A percentile compares a stretch with the other conserved stretches of the same genome.
phyloP scores from a whole-genome alignment of 2,113 vertebrate genomes.

The Cairina moschata region DNA sequence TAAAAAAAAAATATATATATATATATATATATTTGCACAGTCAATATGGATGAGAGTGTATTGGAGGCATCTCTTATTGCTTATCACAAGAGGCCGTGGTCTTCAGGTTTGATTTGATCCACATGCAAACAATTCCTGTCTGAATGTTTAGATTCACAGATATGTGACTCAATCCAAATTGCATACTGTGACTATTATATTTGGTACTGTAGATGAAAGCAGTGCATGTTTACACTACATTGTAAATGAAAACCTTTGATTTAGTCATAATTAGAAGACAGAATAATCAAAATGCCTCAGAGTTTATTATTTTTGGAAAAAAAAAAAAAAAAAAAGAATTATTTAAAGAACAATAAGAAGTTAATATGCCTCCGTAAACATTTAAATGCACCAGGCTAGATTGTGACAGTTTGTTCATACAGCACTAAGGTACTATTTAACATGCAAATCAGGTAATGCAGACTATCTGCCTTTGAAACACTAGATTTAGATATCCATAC shows the following conservation, averaged over 20 bases:
- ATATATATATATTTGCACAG: background rate
- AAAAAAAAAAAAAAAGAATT: background rate
- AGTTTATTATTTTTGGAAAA: background rate
- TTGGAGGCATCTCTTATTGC: background rate
- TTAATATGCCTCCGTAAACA: background rate
- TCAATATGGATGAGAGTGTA: background rate
- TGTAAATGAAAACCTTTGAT: slow-evolving; percentile 33
- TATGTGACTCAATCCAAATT: background rate
- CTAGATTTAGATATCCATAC: background rate
- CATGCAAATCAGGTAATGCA: background rate
- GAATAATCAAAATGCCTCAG: background rate
- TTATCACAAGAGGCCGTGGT: background rate
- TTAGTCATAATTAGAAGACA: slow-evolving; percentile 9
- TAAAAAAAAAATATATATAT: background rate
- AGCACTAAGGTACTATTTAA: background rate
- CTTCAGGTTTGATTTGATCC: background rate
- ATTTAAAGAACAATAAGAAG: background rate
- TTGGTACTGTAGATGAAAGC: background rate
- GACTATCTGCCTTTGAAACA: background rate
- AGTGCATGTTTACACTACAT: background rate
- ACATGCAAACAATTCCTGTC: background rate
- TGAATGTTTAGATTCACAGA: background rate
- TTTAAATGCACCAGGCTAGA: background rate
- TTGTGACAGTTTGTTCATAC: background rate
- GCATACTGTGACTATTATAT: background rate